These are phyloP conservation scores for Phalera bucephala DNA, from an alignment of 2,888 invertebrate genomes.

Conservation along the genomic window DNA sequence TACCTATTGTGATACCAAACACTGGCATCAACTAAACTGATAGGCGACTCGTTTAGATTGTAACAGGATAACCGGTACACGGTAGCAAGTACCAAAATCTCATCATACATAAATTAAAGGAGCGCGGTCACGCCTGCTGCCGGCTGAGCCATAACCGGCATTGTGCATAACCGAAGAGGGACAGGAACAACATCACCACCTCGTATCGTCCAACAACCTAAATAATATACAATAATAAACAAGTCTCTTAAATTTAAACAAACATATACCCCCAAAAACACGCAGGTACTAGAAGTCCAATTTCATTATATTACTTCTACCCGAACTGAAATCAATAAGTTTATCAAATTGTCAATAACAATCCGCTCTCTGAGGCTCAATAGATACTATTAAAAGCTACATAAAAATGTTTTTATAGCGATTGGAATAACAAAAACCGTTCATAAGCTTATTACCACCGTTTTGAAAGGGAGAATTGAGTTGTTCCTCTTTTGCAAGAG, in stretches of 20 bases:
- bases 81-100: slow-evolving; percentile 59
- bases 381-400: slow-evolving; percentile 12
- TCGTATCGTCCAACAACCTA: background rate
- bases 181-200: slow-evolving; percentile 29
- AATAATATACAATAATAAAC: slow-evolving; percentile 3
- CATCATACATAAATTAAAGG: slow-evolving; percentile 70
- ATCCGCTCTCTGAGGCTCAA: slow-evolving; percentile 4
- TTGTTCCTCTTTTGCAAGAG: slow-evolving; percentile 59
- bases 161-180: slow-evolving; percentile 67
- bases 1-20: too few relatives aligned
- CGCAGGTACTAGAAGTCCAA: background rate
- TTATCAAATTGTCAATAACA: slow-evolving; percentile 2
- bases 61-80: slow-evolving; percentile 29
- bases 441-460: slow-evolving; percentile 56
- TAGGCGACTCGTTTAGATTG: slow-evolving; percentile 41
- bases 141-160: slow-evolving; percentile 57
- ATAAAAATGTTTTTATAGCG: slow-evolving; percentile 32
- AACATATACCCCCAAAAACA: background rate
- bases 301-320: background rate
- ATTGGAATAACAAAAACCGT: slow-evolving; percentile 43
- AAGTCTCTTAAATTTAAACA: background rate
- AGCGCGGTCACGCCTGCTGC: slow-evolving; percentile 49
- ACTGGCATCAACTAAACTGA: slow-evolving; percentile 16
- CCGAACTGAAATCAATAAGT: background rate
- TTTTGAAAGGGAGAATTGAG: slow-evolving; percentile 65